phyloP scores from a whole-genome alignment of 2,888 invertebrate genomes.

The Amblyjoppa fuscipennis region DNA sequence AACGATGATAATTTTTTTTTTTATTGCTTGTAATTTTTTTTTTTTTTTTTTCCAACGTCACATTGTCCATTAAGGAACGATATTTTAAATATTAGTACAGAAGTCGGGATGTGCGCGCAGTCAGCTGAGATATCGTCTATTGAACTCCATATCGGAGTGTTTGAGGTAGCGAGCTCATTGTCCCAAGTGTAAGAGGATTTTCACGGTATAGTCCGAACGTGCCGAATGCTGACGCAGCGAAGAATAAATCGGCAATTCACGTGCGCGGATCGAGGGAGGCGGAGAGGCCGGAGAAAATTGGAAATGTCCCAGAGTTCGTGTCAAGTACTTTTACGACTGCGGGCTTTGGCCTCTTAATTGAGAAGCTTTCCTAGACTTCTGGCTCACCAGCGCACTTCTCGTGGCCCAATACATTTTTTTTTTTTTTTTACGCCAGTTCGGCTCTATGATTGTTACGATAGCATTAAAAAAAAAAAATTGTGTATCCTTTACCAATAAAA shows the following conservation, averaged over 20 bases:
- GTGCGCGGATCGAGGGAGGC: slow-evolving; percentile 71
- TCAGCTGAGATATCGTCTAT: slow-evolving; percentile 1
- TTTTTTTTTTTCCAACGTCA: too few species aligned
- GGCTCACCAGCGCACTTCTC: too few species aligned
- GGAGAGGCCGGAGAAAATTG: slow-evolving; percentile 76
- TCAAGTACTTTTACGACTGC: slow-evolving; percentile 66
- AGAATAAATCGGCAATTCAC: slow-evolving; percentile 75
- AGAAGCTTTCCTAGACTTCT: slow-evolving; percentile 17
- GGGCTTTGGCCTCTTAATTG: slow-evolving; percentile 47
- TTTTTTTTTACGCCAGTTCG: too few species aligned
- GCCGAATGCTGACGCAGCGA: slow-evolving; percentile 73
- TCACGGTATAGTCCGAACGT: slow-evolving; percentile 36
- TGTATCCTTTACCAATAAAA: background rate
- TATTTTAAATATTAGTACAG: background rate
- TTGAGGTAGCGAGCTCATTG: background rate
- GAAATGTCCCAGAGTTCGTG: slow-evolving; percentile 71
- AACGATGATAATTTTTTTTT: slow-evolving; percentile 11
- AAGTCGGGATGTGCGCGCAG: background rate
- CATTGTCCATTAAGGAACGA: too few species aligned
- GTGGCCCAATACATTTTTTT: too few species aligned
- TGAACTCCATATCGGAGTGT: background rate
- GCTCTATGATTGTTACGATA: background rate
- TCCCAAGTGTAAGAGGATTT: slow-evolving; percentile 20
- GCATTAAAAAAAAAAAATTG: background rate
- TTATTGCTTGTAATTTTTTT: too few species aligned